Base-by-base conservation (phyloP, 37 sponge, comb jelly and placozoan species). In the Tethya wilhelma region DNA sequence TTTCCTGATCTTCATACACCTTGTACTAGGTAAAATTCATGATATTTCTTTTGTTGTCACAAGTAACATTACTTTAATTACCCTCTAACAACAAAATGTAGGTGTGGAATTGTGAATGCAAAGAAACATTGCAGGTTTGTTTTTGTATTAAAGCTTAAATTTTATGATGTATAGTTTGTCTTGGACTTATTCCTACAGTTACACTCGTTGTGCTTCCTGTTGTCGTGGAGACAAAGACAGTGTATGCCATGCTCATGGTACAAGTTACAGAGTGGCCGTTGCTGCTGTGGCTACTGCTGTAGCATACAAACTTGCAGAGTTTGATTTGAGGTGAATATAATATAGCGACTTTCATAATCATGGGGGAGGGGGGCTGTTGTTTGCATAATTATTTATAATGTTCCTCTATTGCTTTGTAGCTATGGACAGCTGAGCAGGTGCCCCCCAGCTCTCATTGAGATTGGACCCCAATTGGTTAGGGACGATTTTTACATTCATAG, bases 71-170 rank as follows among this genome's bases (percentile, higher is more conserved):
- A 9, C 53, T 49, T 49, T 49, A 49, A 9, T 19, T 19, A 49
- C 14, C 53, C 9, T 49, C 9, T 14, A 9, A 49, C n/a, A 49
- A 49, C 53, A 9, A 49, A 19, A 23, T 60, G 26, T n/a, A 60
- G 63, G 28, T 60, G 63, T 60, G 28, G 63, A 25, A n/a, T n/a
- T 7, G 63, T 60, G 26, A 60, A 60, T 60, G 63, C 63, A 12
- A 60, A 60, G 63, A 60, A 60, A n/a, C 6, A 60, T 60, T 60
- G 63, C 63, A 60, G 63, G 63, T 60, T 7, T n/a, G 28, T 60
- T n/a, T 26, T 12, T 25, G 26, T 6, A 12, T n/a, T 49, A n/a
- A n/a, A n/a, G n/a, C n/a, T n/a, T n/a, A n/a, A n/a, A n/a, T 49
- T 49, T 14, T 49, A 49, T 49, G 53, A 49, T 26, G 20, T n/a